Percentiles rank a stretch among this genome's conserved stretches.
Evolutionary conservation across 2,888 invertebrate genomes (phyloP).

Genomic region (Aporophyla lueneburgensis): DNA sequence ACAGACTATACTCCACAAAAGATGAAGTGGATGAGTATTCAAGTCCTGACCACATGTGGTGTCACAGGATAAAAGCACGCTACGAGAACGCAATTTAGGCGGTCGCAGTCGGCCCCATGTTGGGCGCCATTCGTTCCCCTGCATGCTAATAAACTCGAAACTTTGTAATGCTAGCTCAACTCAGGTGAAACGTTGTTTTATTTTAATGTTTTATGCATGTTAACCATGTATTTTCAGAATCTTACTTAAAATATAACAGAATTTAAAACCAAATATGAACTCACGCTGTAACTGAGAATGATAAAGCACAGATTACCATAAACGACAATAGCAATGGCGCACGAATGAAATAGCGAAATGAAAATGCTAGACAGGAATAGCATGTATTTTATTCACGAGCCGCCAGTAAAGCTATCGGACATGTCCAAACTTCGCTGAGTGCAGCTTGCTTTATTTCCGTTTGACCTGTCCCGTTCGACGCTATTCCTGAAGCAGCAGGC

Average conservation of each 20-base stretch:
- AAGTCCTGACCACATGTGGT: constrained; percentile 72
- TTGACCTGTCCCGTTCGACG: constrained; percentile 88
- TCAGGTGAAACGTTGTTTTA: constrained; percentile 59
- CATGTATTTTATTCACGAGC: constrained; percentile 87
- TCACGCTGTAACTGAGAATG: constrained; percentile 15
- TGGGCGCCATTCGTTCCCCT: constrained; percentile 71
- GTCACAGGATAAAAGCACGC: constrained; percentile 73
- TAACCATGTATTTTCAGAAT: constrained; percentile 20
- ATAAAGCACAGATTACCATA: constrained; percentile 52
- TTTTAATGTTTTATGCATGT: constrained; percentile 38
- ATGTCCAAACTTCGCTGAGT: constrained; percentile 88
- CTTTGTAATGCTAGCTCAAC: constrained; percentile 54
- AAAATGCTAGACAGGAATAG: constrained; percentile 79
- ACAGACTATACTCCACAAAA: constrained; percentile 42
- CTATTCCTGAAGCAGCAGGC: constrained; percentile 84
- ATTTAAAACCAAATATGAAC: constrained; percentile 30
- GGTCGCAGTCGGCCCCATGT: constrained; percentile 72
- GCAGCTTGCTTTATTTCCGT: constrained; percentile 89
- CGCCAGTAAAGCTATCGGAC: constrained; percentile 86
- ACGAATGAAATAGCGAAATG: constrained; percentile 67
- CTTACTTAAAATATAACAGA: neutral
- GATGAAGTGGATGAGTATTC: constrained; percentile 54
- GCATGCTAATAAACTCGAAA: constrained; percentile 67
- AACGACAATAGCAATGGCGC: constrained; percentile 70
- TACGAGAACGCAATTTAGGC: constrained; percentile 72